Conservation (phyloP, 2,113 vertebrate species). For the Callipepla californica region DNA sequence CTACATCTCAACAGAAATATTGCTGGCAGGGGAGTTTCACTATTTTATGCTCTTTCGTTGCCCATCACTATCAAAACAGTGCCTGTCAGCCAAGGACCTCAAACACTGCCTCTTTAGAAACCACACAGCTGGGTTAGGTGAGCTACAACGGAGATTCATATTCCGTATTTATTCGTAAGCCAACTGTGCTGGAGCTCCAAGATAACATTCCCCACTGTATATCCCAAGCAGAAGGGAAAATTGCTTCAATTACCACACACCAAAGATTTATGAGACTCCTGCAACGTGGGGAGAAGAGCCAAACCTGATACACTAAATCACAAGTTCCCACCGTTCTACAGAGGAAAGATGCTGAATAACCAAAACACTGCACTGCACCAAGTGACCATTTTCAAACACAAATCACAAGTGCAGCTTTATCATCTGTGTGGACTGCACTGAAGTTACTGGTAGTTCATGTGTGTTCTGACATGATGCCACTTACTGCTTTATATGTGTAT, state of each 20-base stretch:
- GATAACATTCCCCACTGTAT: background rate
- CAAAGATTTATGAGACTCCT: background rate
- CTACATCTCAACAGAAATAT: background rate
- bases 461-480: background rate
- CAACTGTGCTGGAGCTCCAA: background rate
- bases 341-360: background rate
- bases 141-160: background rate
- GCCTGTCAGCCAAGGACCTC: background rate
- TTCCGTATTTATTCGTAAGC: background rate
- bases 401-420: background rate
- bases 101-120: background rate
- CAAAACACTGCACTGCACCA: rapidly evolving
- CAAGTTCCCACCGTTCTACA: background rate
- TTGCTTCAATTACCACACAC: background rate
- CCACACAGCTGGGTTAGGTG: background rate
- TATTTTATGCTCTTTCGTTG: background rate
- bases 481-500: background rate
- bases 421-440: background rate
- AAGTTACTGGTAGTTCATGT: background rate
- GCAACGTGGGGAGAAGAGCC: too few relatives aligned
- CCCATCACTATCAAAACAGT: background rate
- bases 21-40: background rate
- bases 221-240: background rate
- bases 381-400: background rate
- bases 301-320: background rate